These are phyloP conservation scores for Hyperoplus immaculatus DNA, from an alignment of 2,797 vertebrate genomes.

Conservation along the genomic window DNA sequence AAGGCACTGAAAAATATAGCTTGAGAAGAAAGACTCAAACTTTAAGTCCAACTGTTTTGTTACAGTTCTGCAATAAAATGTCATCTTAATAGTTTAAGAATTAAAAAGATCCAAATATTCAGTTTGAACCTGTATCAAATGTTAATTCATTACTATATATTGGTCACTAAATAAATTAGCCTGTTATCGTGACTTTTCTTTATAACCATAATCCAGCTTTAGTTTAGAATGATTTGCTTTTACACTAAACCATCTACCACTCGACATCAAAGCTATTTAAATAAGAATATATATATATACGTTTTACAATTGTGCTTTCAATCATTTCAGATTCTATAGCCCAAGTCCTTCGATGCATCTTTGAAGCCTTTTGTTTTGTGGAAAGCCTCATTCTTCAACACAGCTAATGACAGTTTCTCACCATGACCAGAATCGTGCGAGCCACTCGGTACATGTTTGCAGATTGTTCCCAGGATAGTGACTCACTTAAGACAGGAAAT, in stretches of 20 bases:
- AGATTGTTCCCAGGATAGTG: conserved; percentile 74
- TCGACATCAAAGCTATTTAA: conserved; percentile 8
- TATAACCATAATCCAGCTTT: conserved; percentile 31
- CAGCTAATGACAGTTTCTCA: conserved; percentile 15
- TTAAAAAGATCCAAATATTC: background rate
- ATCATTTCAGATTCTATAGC: background rate
- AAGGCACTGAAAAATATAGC: background rate
- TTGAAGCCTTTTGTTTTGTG: background rate
- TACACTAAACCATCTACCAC: conserved; percentile 20
- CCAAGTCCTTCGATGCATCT: background rate
- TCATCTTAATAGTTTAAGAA: background rate
- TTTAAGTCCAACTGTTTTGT: background rate
- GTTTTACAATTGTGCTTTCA: background rate
- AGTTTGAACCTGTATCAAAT: background rate
- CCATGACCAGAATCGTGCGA: conserved; percentile 30
- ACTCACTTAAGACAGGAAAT: conserved; percentile 76
- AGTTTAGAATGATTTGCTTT: conserved; percentile 32
- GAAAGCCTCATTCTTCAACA: background rate
- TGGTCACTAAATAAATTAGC: conserved; percentile 44
- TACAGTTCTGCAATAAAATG: background rate
- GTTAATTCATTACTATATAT: conserved; percentile 14
- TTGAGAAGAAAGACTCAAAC: background rate
- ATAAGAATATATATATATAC: conserved; percentile 1
- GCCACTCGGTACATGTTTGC: conserved; percentile 14
- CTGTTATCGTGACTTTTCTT: background rate